Base-by-base conservation (phyloP, 1,140 invertebrate genomes). In the Sycophila sp. region DNA sequence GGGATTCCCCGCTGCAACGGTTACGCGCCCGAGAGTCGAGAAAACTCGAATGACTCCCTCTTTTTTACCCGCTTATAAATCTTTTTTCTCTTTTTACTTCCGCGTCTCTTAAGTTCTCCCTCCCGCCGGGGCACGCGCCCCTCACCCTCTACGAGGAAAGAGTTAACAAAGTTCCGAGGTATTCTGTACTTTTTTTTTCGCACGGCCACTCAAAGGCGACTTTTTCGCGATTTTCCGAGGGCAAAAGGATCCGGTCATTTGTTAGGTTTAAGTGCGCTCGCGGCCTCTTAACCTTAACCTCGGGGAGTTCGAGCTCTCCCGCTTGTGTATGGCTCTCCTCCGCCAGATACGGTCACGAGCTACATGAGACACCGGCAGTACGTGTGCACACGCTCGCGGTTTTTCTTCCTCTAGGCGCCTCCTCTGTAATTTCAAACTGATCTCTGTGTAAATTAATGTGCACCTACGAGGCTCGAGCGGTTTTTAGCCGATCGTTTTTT, bases 281-380 rank as follows among this genome's bases (percentile, higher is more conserved):
- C 32, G 58, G 28, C 58, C 68, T 42, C 38, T 55, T 69, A 56
- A 63, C 68, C 68, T 69, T 63, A 69, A 62, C 58, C 59, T 63
- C 17, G 8, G n/a, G 11, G 5, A n/a, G n/a, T n/a, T n/a, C n/a
- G n/a, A n/a, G n/a, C n/a, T n/a, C n/a, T n/a, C n/a, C n/a, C n/a
- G n/a, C n/a, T n/a, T n/a, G n/a, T n/a, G n/a, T n/a, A n/a, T n/a
- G n/a, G 34, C 34, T 32, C 5, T 42, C 34, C 32, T 55, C 55
- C 64, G 15, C 53, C 53, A 26, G 13, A 15, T 5, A 10, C 11
- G 47, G 19, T 19, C n/a, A 22, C 42, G 42, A 47, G 42, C 24
- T n/a, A n/a, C 42, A 38, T 1, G 10, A 32, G n/a, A 49, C 19
- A 32, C 15, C 15, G 15, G 7, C n/a, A n/a, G n/a, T n/a, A n/a